These are phyloP conservation scores for Bellardia pandia DNA, from an alignment of 2,888 invertebrate genomes.

Conservation along the genomic window DNA sequence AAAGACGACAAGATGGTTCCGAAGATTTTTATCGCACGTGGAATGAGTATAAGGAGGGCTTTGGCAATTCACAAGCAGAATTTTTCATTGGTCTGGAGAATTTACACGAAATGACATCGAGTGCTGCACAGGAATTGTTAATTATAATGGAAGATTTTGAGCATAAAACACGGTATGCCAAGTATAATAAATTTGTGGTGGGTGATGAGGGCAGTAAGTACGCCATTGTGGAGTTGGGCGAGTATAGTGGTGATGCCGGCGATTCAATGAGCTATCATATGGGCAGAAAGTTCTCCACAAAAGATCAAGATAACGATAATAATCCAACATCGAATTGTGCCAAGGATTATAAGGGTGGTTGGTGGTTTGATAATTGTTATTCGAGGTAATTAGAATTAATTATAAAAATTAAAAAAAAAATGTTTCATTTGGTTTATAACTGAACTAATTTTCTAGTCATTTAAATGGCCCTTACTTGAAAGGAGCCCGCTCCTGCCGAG, in stretches of 20 bases:
- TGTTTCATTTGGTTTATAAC: background rate
- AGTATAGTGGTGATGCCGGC: constrained; percentile 57
- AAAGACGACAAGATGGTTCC: constrained; percentile 47
- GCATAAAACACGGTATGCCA: constrained; percentile 51
- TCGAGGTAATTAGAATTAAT: constrained; percentile 39
- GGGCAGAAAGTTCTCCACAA: constrained; percentile 52
- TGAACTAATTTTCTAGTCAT: constrained; percentile 27
- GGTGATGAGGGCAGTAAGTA: constrained; percentile 55
- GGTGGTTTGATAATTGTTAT: constrained; percentile 66
- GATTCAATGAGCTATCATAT: constrained; percentile 53
- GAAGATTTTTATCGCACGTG: constrained; percentile 53
- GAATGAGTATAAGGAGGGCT: constrained; percentile 57
- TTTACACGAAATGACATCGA: constrained; percentile 48
- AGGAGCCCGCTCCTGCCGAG: constrained; percentile 29
- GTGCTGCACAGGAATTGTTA: constrained; percentile 29
- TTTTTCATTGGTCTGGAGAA: constrained; percentile 57
- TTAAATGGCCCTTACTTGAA: constrained; percentile 54
- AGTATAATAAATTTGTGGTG: constrained; percentile 46
- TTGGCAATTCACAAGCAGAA: constrained; percentile 43
- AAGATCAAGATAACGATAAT: constrained; percentile 62
- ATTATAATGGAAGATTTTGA: constrained; percentile 54
- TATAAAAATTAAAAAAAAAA: background rate
- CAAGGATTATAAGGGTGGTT: constrained; percentile 45
- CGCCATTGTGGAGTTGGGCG: constrained; percentile 46
- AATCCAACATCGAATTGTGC: constrained; percentile 53